Percentiles rank a stretch among this genome's conserved stretches.
Conservation (phyloP, 2,888 invertebrate genomes). For the Ophioninae sp. region DNA sequence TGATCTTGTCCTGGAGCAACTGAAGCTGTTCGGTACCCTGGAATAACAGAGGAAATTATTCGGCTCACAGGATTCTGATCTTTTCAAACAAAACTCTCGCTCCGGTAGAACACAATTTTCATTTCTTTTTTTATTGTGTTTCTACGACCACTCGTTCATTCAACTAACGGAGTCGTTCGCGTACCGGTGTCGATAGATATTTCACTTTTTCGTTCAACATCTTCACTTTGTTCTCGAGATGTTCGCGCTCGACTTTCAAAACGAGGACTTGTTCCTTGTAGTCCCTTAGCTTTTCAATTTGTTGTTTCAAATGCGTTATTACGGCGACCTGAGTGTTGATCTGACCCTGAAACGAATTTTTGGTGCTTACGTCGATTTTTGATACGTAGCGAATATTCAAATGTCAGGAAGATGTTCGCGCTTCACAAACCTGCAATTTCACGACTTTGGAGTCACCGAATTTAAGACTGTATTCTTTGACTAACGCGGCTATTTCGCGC, state of each 20-base stretch:
- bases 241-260: slow-evolving; percentile 83
- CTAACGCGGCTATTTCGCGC: slow-evolving; percentile 79
- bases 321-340: slow-evolving; percentile 85
- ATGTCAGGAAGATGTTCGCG: background rate
- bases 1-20: slow-evolving; percentile 77
- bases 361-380: background rate
- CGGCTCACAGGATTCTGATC: slow-evolving; percentile 35
- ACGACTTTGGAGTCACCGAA: slow-evolving; percentile 77
- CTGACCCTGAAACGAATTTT: slow-evolving; percentile 81
- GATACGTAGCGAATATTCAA: background rate
- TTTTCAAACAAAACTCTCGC: slow-evolving; percentile 13
- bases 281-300: slow-evolving; percentile 84
- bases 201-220: slow-evolving; percentile 77
- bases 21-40: slow-evolving; percentile 78
- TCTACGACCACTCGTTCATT: slow-evolving; percentile 22
- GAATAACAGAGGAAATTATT: slow-evolving; percentile 62
- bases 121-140: slow-evolving; percentile 26
- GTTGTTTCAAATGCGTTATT: slow-evolving; percentile 80
- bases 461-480: slow-evolving; percentile 79
- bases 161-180: slow-evolving; percentile 61
- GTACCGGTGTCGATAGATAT: slow-evolving; percentile 76
- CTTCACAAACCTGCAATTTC: slow-evolving; percentile 76
- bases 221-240: slow-evolving; percentile 81
- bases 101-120: slow-evolving; percentile 28
- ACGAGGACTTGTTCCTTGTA: slow-evolving; percentile 84